Conservation (phyloP, 92 coral and sea anemone species). For the Zoanthus gigantus region DNA sequence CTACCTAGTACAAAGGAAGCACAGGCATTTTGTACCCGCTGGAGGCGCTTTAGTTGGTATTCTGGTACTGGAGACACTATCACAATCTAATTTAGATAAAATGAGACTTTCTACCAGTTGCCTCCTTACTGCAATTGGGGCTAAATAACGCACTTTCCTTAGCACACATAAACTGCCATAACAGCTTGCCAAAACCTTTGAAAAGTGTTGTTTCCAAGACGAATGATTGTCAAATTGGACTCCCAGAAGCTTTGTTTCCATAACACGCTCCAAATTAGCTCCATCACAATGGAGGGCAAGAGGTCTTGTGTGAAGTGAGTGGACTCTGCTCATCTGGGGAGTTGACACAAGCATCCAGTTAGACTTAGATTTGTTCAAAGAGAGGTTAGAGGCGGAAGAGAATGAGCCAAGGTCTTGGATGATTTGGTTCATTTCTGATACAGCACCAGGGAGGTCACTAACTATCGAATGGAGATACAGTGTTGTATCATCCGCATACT, state of each 20-base stretch:
- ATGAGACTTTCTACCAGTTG: not conserved
- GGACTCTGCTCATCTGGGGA: slow-evolving; percentile 50
- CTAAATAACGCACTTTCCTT: not conserved
- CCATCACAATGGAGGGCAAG: not conserved
- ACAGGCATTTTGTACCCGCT: not conserved
- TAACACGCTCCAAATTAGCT: not conserved
- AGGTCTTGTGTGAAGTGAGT: not conserved
- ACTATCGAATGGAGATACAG: slow-evolving; percentile 18
- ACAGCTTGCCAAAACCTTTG: no score
- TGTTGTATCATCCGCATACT: slow-evolving; percentile 58
- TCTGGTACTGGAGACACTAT: not conserved
- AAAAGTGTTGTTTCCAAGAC: not conserved
- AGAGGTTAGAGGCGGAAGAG: slow-evolving; percentile 44
- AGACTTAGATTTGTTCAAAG: slow-evolving; percentile 48
- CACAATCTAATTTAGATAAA: no score
- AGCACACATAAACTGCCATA: not conserved
- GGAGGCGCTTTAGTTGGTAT: slow-evolving; percentile 28
- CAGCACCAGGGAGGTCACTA: not conserved
- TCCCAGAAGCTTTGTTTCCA: not conserved
- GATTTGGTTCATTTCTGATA: slow-evolving; percentile 2
- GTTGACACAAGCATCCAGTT: slow-evolving; percentile 64
- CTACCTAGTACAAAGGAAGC: no score
- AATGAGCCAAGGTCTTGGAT: slow-evolving; percentile 12
- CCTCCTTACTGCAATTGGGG: not conserved
- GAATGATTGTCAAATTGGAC: not conserved